phyloP scores from a whole-genome alignment of 2,888 invertebrate genomes.

The Pseudococcus viburni region DNA sequence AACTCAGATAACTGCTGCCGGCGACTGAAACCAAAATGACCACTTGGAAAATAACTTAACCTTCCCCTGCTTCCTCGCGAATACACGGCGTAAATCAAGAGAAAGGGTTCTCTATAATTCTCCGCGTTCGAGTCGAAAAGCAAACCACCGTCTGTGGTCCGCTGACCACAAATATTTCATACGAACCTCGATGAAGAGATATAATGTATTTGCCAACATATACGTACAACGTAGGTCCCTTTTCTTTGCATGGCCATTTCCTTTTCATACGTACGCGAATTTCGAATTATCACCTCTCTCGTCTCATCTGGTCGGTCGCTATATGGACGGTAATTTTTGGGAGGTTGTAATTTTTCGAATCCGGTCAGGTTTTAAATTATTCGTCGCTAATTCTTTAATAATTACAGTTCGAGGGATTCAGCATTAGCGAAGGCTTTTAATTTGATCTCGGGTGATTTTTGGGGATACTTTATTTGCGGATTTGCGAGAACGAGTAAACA shows the following conservation, averaged over 20 bases:
- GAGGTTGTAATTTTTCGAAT: conserved; percentile 13
- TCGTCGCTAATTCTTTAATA: conserved; percentile 17
- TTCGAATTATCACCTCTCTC: conserved; percentile 13
- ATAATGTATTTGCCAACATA: conserved; percentile 27
- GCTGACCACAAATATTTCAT: conserved; percentile 56
- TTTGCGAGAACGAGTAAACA: background rate
- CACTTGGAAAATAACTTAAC: conserved; percentile 58
- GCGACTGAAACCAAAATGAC: conserved; percentile 57
- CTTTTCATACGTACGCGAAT: background rate
- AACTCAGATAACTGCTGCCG: conserved; percentile 52
- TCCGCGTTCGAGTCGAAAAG: conserved; percentile 18
- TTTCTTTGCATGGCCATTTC: conserved; percentile 25
- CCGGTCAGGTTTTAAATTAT: conserved; percentile 39
- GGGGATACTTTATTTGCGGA: too few relatives aligned
- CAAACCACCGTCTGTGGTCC: conserved; percentile 59
- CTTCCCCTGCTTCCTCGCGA: background rate
- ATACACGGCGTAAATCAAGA: conserved; percentile 13
- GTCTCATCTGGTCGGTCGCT: too few relatives aligned
- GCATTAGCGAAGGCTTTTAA: background rate
- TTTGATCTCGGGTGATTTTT: background rate
- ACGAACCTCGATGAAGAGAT: conserved; percentile 57
- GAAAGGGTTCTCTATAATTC: conserved; percentile 27
- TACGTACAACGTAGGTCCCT: background rate
- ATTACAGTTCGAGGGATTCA: background rate
- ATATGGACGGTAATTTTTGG: background rate